Conservation (phyloP, 2,113 vertebrate species). For the Ammospiza nelsoni region DNA sequence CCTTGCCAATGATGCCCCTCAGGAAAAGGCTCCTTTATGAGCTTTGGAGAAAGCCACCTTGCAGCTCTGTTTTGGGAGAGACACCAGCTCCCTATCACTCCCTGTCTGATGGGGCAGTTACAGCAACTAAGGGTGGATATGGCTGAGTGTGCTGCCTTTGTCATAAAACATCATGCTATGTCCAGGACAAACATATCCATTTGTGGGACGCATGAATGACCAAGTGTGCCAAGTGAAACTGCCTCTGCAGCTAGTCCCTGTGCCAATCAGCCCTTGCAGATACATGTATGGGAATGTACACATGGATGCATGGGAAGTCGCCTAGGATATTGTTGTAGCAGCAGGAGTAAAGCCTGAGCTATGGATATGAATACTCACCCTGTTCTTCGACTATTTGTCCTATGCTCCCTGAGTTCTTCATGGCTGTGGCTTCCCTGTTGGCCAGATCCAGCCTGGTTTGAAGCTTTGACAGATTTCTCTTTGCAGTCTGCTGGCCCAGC, state of each 20-base stretch:
- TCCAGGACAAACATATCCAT: not conserved
- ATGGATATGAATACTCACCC: not conserved
- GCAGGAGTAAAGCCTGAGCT: not conserved
- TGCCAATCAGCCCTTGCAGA: not conserved
- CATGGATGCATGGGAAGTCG: rapidly evolving
- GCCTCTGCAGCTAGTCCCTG: rapidly evolving
- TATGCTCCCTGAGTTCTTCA: not conserved
- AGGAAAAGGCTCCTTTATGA: not conserved
- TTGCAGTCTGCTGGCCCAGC: not conserved
- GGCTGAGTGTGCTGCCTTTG: not conserved
- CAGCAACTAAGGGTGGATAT: not conserved
- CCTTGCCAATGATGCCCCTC: not conserved
- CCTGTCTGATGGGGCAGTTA: not conserved
- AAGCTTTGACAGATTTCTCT: slow-evolving; percentile 11
- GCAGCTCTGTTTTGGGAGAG: not conserved
- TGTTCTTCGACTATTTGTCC: not conserved
- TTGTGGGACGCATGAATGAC: not conserved
- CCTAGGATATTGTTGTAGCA: not conserved
- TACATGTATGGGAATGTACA: not conserved
- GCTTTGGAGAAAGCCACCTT: not conserved
- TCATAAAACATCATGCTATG: rapidly evolving
- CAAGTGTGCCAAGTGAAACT: not conserved
- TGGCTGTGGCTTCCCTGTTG: not conserved
- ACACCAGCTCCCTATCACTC: not conserved
- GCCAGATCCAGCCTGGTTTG: not conserved